Conservation (phyloP, 2,888 invertebrate genomes). For the Ormyrus labotus region DNA sequence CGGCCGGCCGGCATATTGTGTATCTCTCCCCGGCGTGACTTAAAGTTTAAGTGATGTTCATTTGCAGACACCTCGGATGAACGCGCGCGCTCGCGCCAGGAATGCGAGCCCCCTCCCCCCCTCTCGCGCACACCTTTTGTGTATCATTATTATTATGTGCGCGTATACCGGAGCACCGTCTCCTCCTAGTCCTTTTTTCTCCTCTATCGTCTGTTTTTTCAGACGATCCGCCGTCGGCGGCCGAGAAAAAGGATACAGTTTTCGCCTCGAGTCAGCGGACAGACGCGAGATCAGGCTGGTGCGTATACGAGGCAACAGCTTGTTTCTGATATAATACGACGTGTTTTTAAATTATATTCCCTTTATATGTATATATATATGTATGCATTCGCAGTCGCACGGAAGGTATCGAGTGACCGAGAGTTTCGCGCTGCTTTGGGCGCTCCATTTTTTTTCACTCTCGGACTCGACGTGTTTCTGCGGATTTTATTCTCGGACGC, state of each 20-base stretch:
- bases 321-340: constrained; percentile 46
- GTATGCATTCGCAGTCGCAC: neutral
- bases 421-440: neutral
- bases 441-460: neutral
- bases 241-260: constrained; percentile 23
- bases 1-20: constrained; percentile 47
- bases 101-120: too few species aligned
- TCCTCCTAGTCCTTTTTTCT: neutral
- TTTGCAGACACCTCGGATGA: constrained; percentile 63
- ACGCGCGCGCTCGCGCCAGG: constrained; percentile 36
- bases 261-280: constrained; percentile 42
- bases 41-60: constrained; percentile 61
- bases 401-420: constrained; percentile 43
- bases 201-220: neutral
- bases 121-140: neutral
- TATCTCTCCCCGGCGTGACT: constrained; percentile 36
- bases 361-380: neutral
- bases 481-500: constrained; percentile 14
- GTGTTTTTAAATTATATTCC: constrained; percentile 15
- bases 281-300: neutral
- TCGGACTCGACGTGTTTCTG: constrained; percentile 34
- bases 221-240: neutral
- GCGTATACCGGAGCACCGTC: neutral
- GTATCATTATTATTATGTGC: constrained; percentile 32
- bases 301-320: constrained; percentile 14